Conservation (phyloP, 1,140 invertebrate species). For the Periplaneta americana region DNA sequence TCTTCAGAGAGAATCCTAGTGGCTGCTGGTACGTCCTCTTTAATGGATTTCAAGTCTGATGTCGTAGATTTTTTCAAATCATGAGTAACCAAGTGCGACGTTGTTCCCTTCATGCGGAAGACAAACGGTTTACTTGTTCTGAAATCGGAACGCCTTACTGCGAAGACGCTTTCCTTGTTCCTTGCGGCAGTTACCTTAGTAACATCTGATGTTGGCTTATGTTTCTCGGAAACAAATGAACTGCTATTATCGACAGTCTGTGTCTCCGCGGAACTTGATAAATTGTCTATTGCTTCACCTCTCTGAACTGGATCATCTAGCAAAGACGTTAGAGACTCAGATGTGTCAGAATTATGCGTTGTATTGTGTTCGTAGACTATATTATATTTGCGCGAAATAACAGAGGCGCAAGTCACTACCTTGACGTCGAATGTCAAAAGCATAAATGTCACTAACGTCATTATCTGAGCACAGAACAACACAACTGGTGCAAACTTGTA, state of each 20-base stretch:
- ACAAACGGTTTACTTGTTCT: neutral
- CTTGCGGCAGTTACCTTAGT: neutral
- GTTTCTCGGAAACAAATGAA: neutral
- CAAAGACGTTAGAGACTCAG: neutral
- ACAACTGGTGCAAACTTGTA: neutral
- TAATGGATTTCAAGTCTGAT: neutral
- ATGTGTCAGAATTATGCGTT: neutral
- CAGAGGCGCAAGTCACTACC: neutral
- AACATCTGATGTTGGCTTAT: neutral
- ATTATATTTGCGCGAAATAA: neutral
- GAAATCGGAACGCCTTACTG: neutral
- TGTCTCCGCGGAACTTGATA: neutral
- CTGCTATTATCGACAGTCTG: neutral
- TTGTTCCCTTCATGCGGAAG: neutral
- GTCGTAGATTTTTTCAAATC: neutral
- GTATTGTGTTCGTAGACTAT: neutral
- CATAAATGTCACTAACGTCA: neutral
- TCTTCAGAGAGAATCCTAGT: neutral
- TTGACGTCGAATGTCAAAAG: neutral
- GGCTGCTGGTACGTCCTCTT: neutral
- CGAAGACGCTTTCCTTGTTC: neutral
- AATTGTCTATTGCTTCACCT: neutral
- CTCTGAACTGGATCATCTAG: neutral
- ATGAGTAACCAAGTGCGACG: neutral
- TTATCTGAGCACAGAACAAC: neutral